A percentile compares a stretch with the other conserved stretches of the same genome.
phyloP scores from a whole-genome alignment of 1,140 invertebrate genomes.

The Drusus annulatus region DNA sequence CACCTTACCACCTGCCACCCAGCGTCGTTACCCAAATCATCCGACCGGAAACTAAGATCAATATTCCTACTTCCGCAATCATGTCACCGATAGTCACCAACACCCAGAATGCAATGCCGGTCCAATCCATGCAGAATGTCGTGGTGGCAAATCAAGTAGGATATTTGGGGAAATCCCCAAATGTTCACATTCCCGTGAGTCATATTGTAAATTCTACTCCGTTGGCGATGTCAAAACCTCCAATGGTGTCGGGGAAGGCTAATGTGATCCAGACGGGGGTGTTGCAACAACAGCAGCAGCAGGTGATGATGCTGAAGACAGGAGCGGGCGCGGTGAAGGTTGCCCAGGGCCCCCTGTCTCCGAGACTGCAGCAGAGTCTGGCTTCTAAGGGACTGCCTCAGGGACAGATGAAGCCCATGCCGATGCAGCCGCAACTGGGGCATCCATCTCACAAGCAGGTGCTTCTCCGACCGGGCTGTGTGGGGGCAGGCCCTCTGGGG shows the following conservation, averaged over 20 bases:
- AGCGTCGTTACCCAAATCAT: background rate
- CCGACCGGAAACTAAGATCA: slow-evolving; percentile 32
- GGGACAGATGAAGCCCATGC: slow-evolving; percentile 46
- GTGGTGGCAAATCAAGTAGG: slow-evolving; percentile 12
- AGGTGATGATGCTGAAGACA: slow-evolving; percentile 25
- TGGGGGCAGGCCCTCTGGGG: slow-evolving; percentile 59
- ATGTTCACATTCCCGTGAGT: slow-evolving; percentile 3
- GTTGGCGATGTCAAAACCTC: slow-evolving; percentile 11
- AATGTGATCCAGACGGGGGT: slow-evolving; percentile 9
- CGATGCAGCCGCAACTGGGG: slow-evolving; percentile 53
- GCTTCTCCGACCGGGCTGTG: slow-evolving; percentile 63
- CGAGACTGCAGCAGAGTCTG: slow-evolving; percentile 42
- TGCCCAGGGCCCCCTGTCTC: slow-evolving; percentile 35
- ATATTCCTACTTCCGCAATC: slow-evolving; percentile 18
- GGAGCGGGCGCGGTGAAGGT: slow-evolving; percentile 12
- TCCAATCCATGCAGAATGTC: background rate
- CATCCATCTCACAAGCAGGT: slow-evolving; percentile 49
- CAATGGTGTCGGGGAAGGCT: background rate
- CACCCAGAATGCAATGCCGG: background rate
- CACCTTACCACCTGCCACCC: background rate
- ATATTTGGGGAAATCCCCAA: slow-evolving; percentile 21
- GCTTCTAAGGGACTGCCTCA: slow-evolving; percentile 41
- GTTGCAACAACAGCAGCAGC: slow-evolving; percentile 36
- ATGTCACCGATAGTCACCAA: slow-evolving; percentile 1
- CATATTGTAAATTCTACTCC: slow-evolving; percentile 9